phyloP scores from a whole-genome alignment of 2,113 vertebrate genomes.

The Anthoscopus minutus region DNA sequence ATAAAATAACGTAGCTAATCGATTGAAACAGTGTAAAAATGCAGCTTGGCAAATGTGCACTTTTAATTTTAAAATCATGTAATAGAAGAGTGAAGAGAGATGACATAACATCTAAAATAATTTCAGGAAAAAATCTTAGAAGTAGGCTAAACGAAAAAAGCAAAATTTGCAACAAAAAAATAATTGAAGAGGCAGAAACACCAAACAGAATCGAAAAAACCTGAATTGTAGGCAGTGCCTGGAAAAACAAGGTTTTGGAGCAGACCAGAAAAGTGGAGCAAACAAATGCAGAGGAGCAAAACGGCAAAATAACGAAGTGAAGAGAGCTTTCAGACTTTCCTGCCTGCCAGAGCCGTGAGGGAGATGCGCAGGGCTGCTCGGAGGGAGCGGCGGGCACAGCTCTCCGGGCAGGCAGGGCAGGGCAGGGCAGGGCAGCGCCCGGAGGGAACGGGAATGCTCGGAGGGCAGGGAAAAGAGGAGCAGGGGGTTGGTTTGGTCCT shows the following conservation, averaged over 20 bases:
- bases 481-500: too few species aligned
- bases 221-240: accelerated
- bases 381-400: background rate
- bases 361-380: accelerated
- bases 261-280: background rate
- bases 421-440: too few species aligned
- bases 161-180: background rate
- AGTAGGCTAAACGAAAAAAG: background rate
- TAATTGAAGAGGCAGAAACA: background rate
- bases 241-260: background rate
- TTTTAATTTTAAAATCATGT: background rate
- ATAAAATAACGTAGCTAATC: background rate
- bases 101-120: background rate
- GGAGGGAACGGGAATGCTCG: too few species aligned
- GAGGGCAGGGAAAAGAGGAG: too few species aligned
- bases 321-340: background rate
- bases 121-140: background rate
- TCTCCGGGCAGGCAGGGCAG: too few species aligned
- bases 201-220: background rate
- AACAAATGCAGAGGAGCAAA: background rate
- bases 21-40: background rate
- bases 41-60: background rate
- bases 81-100: background rate
- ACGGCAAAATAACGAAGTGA: background rate
- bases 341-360: background rate